phyloP scores from a whole-genome alignment of 2,113 vertebrate genomes.

The Macroglossus sobrinus region DNA sequence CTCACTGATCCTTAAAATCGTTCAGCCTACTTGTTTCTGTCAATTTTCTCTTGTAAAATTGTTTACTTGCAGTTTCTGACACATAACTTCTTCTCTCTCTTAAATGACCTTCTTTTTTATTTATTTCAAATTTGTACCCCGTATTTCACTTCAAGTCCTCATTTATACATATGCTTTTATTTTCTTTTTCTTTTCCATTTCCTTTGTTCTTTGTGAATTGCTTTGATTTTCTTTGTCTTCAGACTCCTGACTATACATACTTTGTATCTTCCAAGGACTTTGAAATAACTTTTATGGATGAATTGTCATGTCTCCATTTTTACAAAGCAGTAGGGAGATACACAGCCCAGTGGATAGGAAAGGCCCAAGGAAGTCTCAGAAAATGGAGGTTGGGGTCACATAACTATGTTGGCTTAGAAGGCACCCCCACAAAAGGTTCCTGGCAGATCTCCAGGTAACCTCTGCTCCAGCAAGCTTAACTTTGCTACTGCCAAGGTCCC shows the following conservation, averaged over 20 bases:
- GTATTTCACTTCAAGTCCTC: not conserved
- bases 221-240: constrained; percentile 74
- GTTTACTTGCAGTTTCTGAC: constrained; percentile 27
- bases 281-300: constrained; percentile 40
- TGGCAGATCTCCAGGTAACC: constrained; percentile 7
- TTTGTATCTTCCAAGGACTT: constrained; percentile 57
- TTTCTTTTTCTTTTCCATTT: constrained; percentile 23
- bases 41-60: constrained; percentile 36
- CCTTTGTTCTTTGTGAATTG: constrained; percentile 68
- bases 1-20: not conserved
- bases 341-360: not conserved
- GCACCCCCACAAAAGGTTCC: not conserved
- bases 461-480: not conserved
- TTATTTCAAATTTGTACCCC: constrained; percentile 15
- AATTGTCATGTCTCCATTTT: not conserved
- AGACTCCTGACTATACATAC: constrained; percentile 4
- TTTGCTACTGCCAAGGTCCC: not conserved
- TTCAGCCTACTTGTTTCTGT: constrained; percentile 10
- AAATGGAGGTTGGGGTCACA: not conserved
- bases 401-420: not conserved
- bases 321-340: not conserved
- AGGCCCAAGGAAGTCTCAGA: not conserved
- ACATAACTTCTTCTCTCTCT: constrained; percentile 43
- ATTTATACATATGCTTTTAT: constrained; percentile 38
- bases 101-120: constrained; percentile 11